These are phyloP conservation scores for Stercorarius parasiticus DNA, from an alignment of 2,113 vertebrate species.

Conservation along the genomic window DNA sequence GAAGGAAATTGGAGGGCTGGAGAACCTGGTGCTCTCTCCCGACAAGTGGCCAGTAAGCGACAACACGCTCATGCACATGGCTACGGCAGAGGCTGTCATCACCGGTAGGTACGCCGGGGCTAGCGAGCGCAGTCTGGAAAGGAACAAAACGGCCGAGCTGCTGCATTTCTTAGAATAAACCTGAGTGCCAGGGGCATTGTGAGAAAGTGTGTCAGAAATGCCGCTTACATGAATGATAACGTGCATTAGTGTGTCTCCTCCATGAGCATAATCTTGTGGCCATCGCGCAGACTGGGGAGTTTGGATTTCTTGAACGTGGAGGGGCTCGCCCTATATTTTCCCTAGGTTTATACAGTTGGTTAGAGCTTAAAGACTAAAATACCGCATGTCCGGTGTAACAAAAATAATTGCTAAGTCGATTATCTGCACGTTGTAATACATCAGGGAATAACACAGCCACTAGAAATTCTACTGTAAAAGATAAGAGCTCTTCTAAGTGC, in stretches of 20 bases:
- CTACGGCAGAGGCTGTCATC: slow-evolving; percentile 89
- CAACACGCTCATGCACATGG: slow-evolving; percentile 91
- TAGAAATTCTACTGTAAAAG: background rate
- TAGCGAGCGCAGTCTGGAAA: background rate
- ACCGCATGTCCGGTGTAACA: background rate
- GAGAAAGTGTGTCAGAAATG: background rate
- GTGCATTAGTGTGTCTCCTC: background rate
- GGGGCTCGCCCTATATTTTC: background rate
- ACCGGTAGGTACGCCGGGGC: slow-evolving; percentile 80
- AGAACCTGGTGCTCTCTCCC: slow-evolving; percentile 79
- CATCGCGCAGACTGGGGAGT: background rate
- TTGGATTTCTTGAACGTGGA: background rate
- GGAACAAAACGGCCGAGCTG: background rate
- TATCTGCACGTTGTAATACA: background rate
- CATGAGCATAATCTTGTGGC: background rate
- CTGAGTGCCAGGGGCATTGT: background rate
- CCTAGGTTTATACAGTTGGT: background rate
- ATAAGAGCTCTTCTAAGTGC: background rate
- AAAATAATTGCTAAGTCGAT: background rate
- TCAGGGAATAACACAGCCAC: background rate
- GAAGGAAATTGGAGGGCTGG: slow-evolving; percentile 82
- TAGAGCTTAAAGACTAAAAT: background rate
- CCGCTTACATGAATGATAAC: background rate
- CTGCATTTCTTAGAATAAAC: background rate
- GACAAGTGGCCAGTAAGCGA: slow-evolving; percentile 93